Percentiles rank a stretch among this genome's conserved stretches.
phyloP scores from a whole-genome alignment of 1,140 invertebrate species.

The Thrips palmi region DNA sequence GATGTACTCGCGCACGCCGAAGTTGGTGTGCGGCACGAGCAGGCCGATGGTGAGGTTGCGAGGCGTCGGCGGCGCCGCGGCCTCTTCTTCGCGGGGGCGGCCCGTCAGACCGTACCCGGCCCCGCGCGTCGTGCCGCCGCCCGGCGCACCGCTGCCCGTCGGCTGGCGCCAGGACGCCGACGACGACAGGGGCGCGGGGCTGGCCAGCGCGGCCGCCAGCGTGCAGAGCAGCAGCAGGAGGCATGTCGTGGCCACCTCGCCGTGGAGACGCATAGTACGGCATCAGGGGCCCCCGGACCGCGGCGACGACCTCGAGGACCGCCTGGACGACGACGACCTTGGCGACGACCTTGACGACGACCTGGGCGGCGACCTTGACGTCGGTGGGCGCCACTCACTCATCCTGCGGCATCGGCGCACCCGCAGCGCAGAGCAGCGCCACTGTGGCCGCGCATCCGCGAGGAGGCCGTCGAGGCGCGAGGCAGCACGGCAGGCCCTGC shows the following conservation, averaged over 20 bases:
- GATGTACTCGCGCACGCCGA: conserved; percentile 43
- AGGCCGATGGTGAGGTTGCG: conserved; percentile 34
- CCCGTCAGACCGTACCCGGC: conserved; percentile 13
- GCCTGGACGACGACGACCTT: too few relatives aligned
- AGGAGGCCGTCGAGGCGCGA: too few relatives aligned
- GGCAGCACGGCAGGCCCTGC: too few relatives aligned
- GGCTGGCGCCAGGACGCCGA: conserved; percentile 4
- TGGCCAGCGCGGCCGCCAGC: conserved; percentile 13
- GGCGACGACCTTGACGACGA: too few relatives aligned
- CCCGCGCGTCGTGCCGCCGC: not conserved
- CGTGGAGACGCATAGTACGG: not conserved
- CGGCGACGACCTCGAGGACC: conserved; percentile 4
- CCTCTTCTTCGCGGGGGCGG: conserved; percentile 16
- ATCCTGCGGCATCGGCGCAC: too few relatives aligned
- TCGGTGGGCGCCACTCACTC: too few relatives aligned
- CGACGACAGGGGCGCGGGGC: conserved; percentile 17
- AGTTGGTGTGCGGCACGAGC: conserved; percentile 43
- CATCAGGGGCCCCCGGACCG: conserved; percentile 7
- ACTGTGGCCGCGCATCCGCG: not conserved
- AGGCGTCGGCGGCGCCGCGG: not conserved
- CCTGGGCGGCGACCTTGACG: too few relatives aligned
- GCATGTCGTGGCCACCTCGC: conserved; percentile 1
- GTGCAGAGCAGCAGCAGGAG: conserved; percentile 7
- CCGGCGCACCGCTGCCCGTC: not conserved
- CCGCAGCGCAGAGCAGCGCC: not conserved